phyloP scores from a whole-genome alignment of 2,888 invertebrate genomes.

The Neoitamus cyanurus region DNA sequence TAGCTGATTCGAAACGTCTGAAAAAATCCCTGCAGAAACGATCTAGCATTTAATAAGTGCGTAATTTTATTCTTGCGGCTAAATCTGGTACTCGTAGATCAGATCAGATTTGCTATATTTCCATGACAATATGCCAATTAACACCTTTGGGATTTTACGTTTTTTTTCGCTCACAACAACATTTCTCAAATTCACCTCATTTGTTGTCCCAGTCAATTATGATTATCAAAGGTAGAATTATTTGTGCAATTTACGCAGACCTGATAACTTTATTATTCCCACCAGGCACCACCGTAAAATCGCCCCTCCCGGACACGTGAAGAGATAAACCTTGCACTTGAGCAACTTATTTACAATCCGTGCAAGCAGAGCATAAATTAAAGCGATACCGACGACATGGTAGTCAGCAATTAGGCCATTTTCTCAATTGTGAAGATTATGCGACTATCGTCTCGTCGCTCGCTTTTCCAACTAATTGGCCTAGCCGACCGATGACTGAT shows the following conservation, averaged over 20 bases:
- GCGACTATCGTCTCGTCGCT: neutral
- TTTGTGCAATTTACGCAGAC: neutral
- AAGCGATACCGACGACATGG: neutral
- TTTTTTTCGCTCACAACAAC: neutral
- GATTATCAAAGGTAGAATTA: neutral
- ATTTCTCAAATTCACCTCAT: neutral
- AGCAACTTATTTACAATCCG: neutral
- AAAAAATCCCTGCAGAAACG: no score
- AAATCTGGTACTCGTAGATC: no score
- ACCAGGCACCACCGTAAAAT: neutral
- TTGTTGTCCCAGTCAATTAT: neutral
- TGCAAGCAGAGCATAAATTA: neutral
- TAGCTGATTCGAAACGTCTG: no score
- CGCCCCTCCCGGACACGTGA: neutral
- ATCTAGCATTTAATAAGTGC: no score
- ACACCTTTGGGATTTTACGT: neutral
- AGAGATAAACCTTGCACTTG: neutral
- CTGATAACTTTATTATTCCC: slow-evolving; percentile 6
- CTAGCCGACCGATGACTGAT: no score
- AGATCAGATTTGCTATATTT: neutral
- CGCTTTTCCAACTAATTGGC: neutral
- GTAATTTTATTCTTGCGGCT: no score
- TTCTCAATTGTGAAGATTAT: neutral
- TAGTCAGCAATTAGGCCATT: neutral
- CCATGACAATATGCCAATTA: neutral